Evolutionary conservation across 2,888 invertebrate species (phyloP).

Genomic region (Mystacides longicornis): DNA sequence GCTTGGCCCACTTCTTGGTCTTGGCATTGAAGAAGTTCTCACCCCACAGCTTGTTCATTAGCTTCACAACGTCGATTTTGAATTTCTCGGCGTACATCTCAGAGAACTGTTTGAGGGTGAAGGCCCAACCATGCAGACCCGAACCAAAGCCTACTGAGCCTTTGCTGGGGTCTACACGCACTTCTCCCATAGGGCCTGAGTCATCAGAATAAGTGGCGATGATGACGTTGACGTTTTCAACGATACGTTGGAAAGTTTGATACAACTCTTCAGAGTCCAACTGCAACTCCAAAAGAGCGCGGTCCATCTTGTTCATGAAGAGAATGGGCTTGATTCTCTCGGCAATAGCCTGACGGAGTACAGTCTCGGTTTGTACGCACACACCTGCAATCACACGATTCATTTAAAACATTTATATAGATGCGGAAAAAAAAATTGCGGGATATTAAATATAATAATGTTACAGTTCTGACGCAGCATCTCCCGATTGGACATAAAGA

Average conservation of each 20-base stretch:
- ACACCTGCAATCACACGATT: slow-evolving; percentile 62
- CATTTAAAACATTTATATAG: not conserved
- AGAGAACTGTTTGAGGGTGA: slow-evolving; percentile 98
- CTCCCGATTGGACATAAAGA: slow-evolving; percentile 67
- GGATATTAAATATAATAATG: slow-evolving; percentile 30
- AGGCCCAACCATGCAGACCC: slow-evolving; percentile 99
- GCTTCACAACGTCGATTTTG: slow-evolving; percentile 92
- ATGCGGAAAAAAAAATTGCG: not conserved
- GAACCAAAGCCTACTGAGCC: slow-evolving; percentile 99
- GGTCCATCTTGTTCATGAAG: slow-evolving; percentile 99
- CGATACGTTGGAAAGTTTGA: slow-evolving; percentile 99
- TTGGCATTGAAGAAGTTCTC: slow-evolving; percentile 97
- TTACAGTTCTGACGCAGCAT: slow-evolving; percentile 52
- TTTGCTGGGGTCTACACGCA: slow-evolving; percentile 94
- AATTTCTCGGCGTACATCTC: slow-evolving; percentile 99
- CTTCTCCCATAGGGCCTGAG: slow-evolving; percentile 98
- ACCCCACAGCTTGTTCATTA: slow-evolving; percentile 97
- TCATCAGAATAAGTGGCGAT: slow-evolving; percentile 98
- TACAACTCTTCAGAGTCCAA: slow-evolving; percentile 94
- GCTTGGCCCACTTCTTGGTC: slow-evolving; percentile 97
- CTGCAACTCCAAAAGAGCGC: slow-evolving; percentile 95
- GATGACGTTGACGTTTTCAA: slow-evolving; percentile 99
- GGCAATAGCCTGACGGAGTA: slow-evolving; percentile 98
- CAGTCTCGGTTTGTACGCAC: slow-evolving; percentile 99
- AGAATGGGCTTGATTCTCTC: slow-evolving; percentile 99